Evolutionary conservation across 2,113 vertebrate genomes (phyloP).

Genomic region (Plecotus auritus): DNA sequence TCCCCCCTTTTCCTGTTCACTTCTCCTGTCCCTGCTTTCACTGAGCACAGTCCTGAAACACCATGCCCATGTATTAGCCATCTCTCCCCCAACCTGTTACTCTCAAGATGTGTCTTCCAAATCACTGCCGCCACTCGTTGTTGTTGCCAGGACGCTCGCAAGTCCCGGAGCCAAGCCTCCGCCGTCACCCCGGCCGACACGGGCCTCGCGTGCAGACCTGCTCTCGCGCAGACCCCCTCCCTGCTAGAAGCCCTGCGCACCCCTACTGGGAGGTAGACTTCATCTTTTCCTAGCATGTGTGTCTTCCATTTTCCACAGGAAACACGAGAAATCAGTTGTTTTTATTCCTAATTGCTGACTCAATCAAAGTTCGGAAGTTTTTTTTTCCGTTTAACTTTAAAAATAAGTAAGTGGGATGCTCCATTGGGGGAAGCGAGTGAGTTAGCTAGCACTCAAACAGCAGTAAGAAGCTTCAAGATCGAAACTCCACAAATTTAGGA

Average conservation of each 20-base stretch:
- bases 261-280: too few relatives aligned
- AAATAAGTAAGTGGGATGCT: background rate
- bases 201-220: accelerated
- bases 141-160: background rate
- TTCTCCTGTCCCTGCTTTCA: background rate
- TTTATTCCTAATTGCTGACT: background rate
- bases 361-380: background rate
- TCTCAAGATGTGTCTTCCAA: background rate
- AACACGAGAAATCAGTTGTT: background rate
- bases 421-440: background rate
- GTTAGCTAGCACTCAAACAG: background rate
- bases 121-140: background rate
- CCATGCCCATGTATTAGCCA: background rate
- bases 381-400: background rate
- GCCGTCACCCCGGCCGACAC: background rate
- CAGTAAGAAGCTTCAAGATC: background rate
- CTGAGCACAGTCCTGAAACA: background rate
- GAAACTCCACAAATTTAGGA: background rate
- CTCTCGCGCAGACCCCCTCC: background rate
- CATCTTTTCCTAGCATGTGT: background rate
- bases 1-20: background rate
- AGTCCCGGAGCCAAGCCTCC: accelerated
- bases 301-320: background rate
- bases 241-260: too few relatives aligned
- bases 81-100: background rate